Base-by-base conservation (phyloP, 2,888 invertebrate genomes). In the Tenthredo distinguenda region DNA sequence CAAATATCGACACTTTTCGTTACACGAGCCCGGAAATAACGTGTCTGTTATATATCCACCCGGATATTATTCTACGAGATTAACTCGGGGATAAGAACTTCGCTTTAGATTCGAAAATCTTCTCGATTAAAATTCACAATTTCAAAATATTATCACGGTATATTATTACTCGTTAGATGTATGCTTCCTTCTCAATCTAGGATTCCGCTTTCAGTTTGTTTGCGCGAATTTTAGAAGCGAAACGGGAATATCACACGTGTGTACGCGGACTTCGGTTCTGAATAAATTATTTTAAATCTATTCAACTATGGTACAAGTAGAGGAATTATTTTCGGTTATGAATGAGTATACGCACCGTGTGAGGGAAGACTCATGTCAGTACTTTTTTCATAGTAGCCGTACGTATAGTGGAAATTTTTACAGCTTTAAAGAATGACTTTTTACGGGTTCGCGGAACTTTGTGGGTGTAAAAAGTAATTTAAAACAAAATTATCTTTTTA, bases 401-500 rank as follows among this genome's bases (percentile, higher is more conserved):
- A 7, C 7, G 55, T n/a, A 55, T 55, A 55, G 31, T 37, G 71
- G n/a, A 71, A 37, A 31, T 55, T 55, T 55, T 71, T 18, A 71
- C 71, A 71, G 26, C 15, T 9, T 34, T 71, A 34, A 37, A 34
- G n/a, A 71, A 34, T 31, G 3, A 71, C 71, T 7, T 55, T 55
- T 71, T 18, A 37, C 18, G 15, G n/a, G 37, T 37, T 31, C n/a
- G 5, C 18, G 7, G 7, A 71, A 72, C 21, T n/a, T 62, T 31
- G 21, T 26, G n/a, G 7, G 7, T 21, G 72, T 40, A 43, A 18
- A 72, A 72, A 72, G 62, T 40, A 15, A 26, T 40, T 26, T 72
- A 21, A 40, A 72, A 55, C 15, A 12, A 76, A 76, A 76, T 26
- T 21, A 26, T 76, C 76, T 31, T 50, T 47, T 77, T 50, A 31